Conservation (phyloP, 2,888 invertebrate species). For the Diadromus collaris region DNA sequence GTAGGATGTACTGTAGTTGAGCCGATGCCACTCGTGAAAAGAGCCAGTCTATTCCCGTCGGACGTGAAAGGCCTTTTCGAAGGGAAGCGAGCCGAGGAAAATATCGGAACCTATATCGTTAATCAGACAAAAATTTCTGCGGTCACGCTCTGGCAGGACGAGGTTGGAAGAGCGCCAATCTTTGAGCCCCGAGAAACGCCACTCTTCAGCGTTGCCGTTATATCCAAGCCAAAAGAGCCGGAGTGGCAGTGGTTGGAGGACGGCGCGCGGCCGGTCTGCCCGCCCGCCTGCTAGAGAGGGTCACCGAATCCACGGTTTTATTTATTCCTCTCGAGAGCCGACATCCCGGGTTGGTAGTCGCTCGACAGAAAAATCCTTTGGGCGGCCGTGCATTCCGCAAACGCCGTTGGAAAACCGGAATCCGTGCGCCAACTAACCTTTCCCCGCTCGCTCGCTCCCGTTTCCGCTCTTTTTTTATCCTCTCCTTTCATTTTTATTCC, state of each 20-base stretch:
- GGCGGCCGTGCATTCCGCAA: conserved; percentile 62
- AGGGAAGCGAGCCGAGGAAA: conserved; percentile 59
- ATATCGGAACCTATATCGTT: conserved; percentile 76
- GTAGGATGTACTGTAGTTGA: conserved; percentile 14
- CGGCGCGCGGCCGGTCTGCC: conserved; percentile 39
- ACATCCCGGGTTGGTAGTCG: conserved; percentile 56
- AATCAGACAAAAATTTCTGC: conserved; percentile 76
- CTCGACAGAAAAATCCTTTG: conserved; percentile 66
- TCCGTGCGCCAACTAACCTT: conserved; percentile 58
- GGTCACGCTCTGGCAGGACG: conserved; percentile 72
- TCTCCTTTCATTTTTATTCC: conserved; percentile 37
- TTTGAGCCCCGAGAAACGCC: conserved; percentile 50
- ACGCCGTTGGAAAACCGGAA: conserved; percentile 62
- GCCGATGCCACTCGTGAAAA: conserved; percentile 23
- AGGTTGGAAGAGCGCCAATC: conserved; percentile 76
- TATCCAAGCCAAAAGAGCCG: conserved; percentile 50
- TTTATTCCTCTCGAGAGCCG: conserved; percentile 67
- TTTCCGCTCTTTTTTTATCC: conserved; percentile 43
- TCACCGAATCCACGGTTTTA: conserved; percentile 72
- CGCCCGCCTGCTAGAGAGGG: conserved; percentile 55
- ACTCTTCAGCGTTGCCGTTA: conserved; percentile 42
- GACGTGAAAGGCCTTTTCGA: conserved; percentile 52
- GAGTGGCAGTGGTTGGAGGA: conserved; percentile 49
- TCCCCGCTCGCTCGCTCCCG: conserved; percentile 50
- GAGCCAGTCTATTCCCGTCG: conserved; percentile 41